These are phyloP conservation scores for Channallabes apus DNA, from an alignment of 2,797 vertebrate species.

Conservation along the genomic window DNA sequence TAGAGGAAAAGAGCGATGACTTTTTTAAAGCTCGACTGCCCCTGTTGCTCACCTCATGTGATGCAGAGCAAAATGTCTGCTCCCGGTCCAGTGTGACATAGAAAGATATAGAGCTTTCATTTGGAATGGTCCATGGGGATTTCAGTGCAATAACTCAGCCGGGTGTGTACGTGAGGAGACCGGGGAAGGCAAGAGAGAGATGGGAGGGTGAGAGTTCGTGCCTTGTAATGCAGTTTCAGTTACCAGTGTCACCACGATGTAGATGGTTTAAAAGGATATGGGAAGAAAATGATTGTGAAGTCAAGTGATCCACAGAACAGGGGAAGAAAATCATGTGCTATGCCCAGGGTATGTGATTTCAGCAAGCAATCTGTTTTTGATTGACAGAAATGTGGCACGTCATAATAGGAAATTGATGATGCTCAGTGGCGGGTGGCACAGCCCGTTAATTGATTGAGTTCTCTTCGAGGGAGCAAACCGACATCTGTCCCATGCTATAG, in stretches of 20 bases:
- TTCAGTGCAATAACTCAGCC: slow-evolving; percentile 45
- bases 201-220: slow-evolving; percentile 4
- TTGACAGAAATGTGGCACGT: slow-evolving; percentile 56
- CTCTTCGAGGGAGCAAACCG: slow-evolving; percentile 42
- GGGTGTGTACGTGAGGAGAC: slow-evolving; percentile 6
- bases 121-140: slow-evolving; percentile 46
- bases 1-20: slow-evolving; percentile 10
- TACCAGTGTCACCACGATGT: slow-evolving; percentile 36
- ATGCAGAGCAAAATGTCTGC: slow-evolving; percentile 25
- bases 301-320: slow-evolving; percentile 23
- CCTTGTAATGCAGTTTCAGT: slow-evolving; percentile 47
- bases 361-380: slow-evolving; percentile 56
- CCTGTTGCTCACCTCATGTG: slow-evolving; percentile 45
- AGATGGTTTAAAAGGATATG: slow-evolving; percentile 32
- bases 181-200: background rate
- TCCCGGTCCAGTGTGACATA: slow-evolving; percentile 37
- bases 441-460: slow-evolving; percentile 60
- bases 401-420: slow-evolving; percentile 60
- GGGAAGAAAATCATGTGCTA: slow-evolving; percentile 34
- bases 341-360: slow-evolving; percentile 45
- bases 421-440: slow-evolving; percentile 42
- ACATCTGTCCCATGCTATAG: slow-evolving; percentile 53
- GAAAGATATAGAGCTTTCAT: slow-evolving; percentile 55
- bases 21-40: slow-evolving; percentile 37
- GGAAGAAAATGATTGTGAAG: slow-evolving; percentile 19